These are phyloP conservation scores for Ceratosolen solmsi DNA, from an alignment of 1,140 invertebrate species.

Conservation along the genomic window DNA sequence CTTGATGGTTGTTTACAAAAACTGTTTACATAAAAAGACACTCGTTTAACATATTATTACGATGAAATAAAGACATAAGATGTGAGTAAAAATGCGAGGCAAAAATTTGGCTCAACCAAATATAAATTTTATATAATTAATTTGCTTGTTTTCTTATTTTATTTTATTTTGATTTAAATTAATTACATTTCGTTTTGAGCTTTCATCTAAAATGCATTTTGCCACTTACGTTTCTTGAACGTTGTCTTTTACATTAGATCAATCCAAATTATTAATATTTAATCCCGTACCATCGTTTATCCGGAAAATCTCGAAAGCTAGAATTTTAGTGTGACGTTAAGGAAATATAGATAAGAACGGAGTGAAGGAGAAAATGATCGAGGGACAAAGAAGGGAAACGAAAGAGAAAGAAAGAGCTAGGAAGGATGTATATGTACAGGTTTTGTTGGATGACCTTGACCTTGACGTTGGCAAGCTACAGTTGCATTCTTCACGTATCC, in stretches of 20 bases:
- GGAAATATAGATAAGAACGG: background rate
- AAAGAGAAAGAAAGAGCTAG: background rate
- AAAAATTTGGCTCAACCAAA: constrained; percentile 28
- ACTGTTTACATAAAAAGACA: too few relatives aligned
- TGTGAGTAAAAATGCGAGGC: background rate
- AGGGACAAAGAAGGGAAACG: background rate
- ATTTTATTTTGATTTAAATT: background rate
- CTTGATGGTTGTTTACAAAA: too few relatives aligned
- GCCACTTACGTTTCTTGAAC: too few relatives aligned
- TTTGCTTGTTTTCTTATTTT: constrained; percentile 21
- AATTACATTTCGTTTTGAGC: too few relatives aligned
- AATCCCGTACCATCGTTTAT: too few relatives aligned
- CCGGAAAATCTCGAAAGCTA: too few relatives aligned
- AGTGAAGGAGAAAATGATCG: background rate
- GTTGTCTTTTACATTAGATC: too few relatives aligned
- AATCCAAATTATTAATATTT: too few relatives aligned
- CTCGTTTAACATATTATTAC: too few relatives aligned
- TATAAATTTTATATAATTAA: background rate
- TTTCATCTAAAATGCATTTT: too few relatives aligned
- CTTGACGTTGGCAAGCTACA: constrained; percentile 32
- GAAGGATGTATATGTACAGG: constrained; percentile 20
- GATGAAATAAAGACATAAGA: background rate
- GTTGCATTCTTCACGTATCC: constrained; percentile 35
- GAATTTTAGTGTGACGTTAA: too few relatives aligned
- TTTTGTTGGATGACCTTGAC: constrained; percentile 39